These are phyloP conservation scores for Psilopogon haemacephalus DNA, from an alignment of 2,113 vertebrate species.

Conservation along the genomic window DNA sequence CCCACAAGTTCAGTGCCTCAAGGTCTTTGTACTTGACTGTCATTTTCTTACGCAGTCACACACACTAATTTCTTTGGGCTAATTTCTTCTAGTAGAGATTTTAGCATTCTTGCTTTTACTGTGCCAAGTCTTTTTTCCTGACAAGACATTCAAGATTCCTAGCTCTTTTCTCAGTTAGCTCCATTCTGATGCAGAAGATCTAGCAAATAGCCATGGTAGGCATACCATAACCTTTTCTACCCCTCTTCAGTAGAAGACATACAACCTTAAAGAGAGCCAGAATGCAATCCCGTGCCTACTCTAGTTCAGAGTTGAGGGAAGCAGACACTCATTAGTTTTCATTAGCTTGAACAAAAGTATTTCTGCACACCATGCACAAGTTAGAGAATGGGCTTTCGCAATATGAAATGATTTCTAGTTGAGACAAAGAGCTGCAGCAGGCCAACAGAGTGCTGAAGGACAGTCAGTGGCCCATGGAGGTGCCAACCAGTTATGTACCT, in stretches of 20 bases:
- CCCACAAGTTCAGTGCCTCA: neutral
- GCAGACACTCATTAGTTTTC: neutral
- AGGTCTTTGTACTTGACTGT: neutral
- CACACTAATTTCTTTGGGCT: neutral
- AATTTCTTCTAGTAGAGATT: neutral
- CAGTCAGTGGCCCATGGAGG: rapidly evolving
- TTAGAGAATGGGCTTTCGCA: neutral
- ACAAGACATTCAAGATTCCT: neutral
- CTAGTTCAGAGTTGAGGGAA: neutral
- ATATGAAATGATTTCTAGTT: neutral
- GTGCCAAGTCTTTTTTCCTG: neutral
- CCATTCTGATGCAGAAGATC: neutral
- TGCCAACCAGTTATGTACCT: neutral
- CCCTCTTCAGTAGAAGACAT: neutral
- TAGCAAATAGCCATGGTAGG: neutral
- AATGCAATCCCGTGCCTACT: rapidly evolving
- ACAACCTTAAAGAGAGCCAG: neutral
- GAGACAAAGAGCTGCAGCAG: neutral
- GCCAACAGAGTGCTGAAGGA: neutral
- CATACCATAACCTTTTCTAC: neutral
- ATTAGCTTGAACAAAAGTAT: neutral
- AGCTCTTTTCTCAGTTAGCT: neutral
- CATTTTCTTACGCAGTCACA: neutral
- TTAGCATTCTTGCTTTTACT: neutral
- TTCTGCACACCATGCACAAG: neutral